Conservation (phyloP, 2,888 invertebrate species). For the Conus canariensis region DNA sequence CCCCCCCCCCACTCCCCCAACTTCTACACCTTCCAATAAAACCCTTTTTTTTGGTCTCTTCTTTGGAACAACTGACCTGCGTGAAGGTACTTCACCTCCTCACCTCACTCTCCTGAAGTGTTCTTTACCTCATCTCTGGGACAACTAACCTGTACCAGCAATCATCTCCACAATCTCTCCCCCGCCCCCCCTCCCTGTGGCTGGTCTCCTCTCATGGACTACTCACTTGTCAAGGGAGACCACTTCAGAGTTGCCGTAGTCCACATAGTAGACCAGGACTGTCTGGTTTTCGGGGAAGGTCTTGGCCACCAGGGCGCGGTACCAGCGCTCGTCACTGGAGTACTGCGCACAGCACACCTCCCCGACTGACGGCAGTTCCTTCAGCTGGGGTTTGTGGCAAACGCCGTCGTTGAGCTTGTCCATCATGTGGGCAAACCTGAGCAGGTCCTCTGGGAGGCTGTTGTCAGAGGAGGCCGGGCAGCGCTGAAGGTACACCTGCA, state of each 20-base stretch:
- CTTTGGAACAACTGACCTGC: no score
- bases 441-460: constrained; percentile 3
- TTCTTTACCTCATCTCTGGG: no score
- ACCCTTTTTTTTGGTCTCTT: no score
- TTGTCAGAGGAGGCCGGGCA: not conserved
- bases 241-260: constrained; percentile 73
- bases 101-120: no score
- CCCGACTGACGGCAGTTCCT: constrained; percentile 35
- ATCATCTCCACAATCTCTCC: no score
- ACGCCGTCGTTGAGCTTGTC: constrained; percentile 14
- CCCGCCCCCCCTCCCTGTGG: no score
- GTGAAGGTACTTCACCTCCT: no score
- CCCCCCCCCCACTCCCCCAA: no score
- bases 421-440: constrained; percentile 33
- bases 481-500: constrained; percentile 25
- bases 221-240: constrained; percentile 26
- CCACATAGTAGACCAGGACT: constrained; percentile 82
- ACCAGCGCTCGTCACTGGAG: constrained; percentile 85
- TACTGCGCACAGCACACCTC: constrained; percentile 80
- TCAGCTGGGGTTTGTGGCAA: not conserved
- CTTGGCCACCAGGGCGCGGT: constrained; percentile 83
- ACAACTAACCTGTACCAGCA: no score
- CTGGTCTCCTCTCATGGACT: no score
- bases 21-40: no score
- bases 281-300: constrained; percentile 77